Conservation (phyloP, 2,797 vertebrate genomes). For the Phoxinus dragarum region DNA sequence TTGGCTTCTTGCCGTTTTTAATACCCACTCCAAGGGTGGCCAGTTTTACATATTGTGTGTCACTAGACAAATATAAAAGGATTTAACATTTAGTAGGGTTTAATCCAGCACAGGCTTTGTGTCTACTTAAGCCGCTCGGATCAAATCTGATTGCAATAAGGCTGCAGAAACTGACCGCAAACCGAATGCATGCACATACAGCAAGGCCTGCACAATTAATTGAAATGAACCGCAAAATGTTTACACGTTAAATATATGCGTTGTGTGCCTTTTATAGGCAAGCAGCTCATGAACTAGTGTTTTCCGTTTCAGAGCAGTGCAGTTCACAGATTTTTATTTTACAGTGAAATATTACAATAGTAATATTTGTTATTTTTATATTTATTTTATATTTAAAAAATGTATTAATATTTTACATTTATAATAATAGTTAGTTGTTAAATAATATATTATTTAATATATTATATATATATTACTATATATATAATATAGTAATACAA, state of each 20-base stretch:
- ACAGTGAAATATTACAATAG: not conserved
- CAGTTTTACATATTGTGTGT: constrained; percentile 84
- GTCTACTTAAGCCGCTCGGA: constrained; percentile 77
- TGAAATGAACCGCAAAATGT: not conserved
- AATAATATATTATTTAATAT: too few relatives aligned
- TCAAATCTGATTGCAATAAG: constrained; percentile 82
- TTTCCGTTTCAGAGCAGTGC: not conserved
- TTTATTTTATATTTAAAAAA: not conserved
- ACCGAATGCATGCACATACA: constrained; percentile 57
- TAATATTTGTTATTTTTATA: not conserved
- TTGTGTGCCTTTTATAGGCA: not conserved
- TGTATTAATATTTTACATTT: too few relatives aligned
- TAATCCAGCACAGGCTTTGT: constrained; percentile 81
- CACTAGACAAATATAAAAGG: constrained; percentile 82
- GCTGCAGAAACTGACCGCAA: constrained; percentile 71
- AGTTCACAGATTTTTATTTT: not conserved
- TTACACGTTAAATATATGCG: not conserved
- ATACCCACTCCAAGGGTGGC: constrained; percentile 80
- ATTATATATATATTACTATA: too few relatives aligned
- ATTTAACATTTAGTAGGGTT: constrained; percentile 83
- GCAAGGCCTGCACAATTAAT: not conserved
- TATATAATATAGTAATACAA: too few relatives aligned
- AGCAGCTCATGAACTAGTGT: not conserved
- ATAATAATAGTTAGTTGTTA: not conserved
- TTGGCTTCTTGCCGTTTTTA: constrained; percentile 63